Evolutionary conservation across 1,140 invertebrate species (phyloP).

Genomic region (Linepithema humile): DNA sequence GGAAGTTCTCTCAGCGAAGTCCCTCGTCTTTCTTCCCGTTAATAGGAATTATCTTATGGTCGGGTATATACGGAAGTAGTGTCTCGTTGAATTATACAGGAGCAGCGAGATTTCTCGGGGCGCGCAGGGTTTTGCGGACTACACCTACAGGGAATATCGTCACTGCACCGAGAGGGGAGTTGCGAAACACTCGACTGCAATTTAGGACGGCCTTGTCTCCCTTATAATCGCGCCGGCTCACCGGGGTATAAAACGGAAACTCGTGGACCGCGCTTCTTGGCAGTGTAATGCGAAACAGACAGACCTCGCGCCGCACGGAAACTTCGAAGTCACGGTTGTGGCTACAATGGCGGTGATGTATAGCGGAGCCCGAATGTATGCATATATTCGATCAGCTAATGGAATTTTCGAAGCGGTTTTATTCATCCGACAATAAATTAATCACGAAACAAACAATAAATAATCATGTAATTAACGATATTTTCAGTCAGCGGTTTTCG

Average conservation of each 20-base stretch:
- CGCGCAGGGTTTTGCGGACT: slow-evolving; percentile 11
- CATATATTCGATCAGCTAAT: not conserved
- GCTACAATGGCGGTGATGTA: slow-evolving; percentile 1
- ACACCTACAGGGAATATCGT: slow-evolving; percentile 48
- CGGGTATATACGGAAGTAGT: slow-evolving; percentile 14
- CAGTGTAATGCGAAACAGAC: slow-evolving; percentile 40
- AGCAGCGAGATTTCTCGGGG: slow-evolving; percentile 44
- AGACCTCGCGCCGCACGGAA: slow-evolving; percentile 27
- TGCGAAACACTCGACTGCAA: slow-evolving; percentile 65
- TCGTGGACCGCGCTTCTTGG: slow-evolving; percentile 49
- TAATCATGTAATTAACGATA: not conserved
- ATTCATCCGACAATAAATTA: not conserved
- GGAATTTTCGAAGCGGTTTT: not conserved
- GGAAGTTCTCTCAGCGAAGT: slow-evolving; percentile 1
- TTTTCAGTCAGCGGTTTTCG: not conserved
- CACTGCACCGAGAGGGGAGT: slow-evolving; percentile 47
- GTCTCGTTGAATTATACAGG: slow-evolving; percentile 49
- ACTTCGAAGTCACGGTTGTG: slow-evolving; percentile 44
- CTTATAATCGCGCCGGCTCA: slow-evolving; percentile 62
- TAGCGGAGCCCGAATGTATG: not conserved
- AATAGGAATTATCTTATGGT: slow-evolving; percentile 25
- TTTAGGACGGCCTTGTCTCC: slow-evolving; percentile 60
- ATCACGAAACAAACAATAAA: not conserved
- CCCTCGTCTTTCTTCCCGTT: slow-evolving; percentile 36
- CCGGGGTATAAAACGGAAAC: slow-evolving; percentile 49